These are phyloP conservation scores for Kradibia gibbosae DNA, from an alignment of 1,140 invertebrate species.

Conservation along the genomic window DNA sequence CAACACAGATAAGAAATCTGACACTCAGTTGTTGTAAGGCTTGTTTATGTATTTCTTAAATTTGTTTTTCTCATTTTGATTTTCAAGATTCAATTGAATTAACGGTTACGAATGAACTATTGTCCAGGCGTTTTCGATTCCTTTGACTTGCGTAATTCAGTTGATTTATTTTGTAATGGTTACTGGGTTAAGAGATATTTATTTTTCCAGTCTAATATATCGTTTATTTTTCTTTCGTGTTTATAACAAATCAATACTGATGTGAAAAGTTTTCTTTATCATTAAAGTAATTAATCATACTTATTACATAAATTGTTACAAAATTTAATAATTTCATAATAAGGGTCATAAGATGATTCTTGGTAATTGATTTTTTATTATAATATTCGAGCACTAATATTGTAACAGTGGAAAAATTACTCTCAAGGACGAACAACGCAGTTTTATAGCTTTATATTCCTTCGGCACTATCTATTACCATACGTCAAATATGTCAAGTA, in stretches of 20 bases:
- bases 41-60: neutral
- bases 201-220: neutral
- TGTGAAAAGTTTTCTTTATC: too few relatives aligned
- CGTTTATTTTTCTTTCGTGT: neutral
- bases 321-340: too few relatives aligned
- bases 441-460: neutral
- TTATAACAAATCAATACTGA: neutral
- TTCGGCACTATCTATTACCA: neutral
- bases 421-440: too few relatives aligned
- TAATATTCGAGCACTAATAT: too few relatives aligned
- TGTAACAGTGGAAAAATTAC: too few relatives aligned
- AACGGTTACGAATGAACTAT: neutral
- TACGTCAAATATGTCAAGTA: neutral
- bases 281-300: too few relatives aligned
- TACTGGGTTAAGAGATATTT: neutral
- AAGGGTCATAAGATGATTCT: too few relatives aligned
- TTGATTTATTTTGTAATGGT: neutral
- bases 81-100: neutral
- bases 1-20: slow-evolving; percentile 21
- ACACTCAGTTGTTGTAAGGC: neutral
- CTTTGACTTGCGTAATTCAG: neutral
- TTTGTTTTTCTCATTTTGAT: neutral
- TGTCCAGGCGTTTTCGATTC: neutral
- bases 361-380: too few relatives aligned
- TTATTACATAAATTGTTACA: too few relatives aligned